Evolutionary conservation across 1,140 invertebrate species (phyloP), one percentile per base, ranked within the genome.

Genomic region (Diorhabda elongata): DNA sequence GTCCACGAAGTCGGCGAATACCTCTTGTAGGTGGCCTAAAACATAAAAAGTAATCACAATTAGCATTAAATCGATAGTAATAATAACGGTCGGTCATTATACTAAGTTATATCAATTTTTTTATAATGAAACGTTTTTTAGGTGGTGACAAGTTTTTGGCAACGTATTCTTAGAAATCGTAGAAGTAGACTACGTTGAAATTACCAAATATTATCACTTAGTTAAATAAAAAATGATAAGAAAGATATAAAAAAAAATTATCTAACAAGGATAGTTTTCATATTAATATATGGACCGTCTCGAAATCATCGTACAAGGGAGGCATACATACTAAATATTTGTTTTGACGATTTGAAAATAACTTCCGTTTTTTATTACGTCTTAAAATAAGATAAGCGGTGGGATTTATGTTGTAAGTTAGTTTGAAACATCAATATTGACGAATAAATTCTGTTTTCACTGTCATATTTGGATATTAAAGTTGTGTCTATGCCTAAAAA

Each of bases 1-100:
- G 70, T 69, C 71, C 73, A 57, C 61, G 64, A 52, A 58, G 45
- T 44, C 9, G 41, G 61, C 61, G 7, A 57, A 65, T 56, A 56
- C 42, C 56, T 52, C 52, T 58, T 42, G 42, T n/a, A 57, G 64
- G 64, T 65, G 56, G 64, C 64, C 64, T 65, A 56, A 42, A 65
- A 64, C 63, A n/a, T 64, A 26, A 65, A 65, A 62, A 61, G 9
- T 42, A 61, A 61, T 61, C 42, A 61, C 59, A 61, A 43, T 61
- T 7, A 7, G 26, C 3, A 4, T 58, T 52, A 52, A 52, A 52
- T 52, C 47, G 47, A 52, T 52, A 52, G 47, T 26, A 26, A 26
- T 26, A n/a, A 52, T 52, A 52, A 52, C 47, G 47, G 47, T 52
- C 47, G 47, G 26, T 26, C 26, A 26, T 26, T 26, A 26, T 26